A percentile compares a stretch with the other conserved stretches of the same genome.
These are phyloP conservation scores for Cyprichromis sp. DNA, from an alignment of 2,113 vertebrate species.

Conservation along the genomic window DNA sequence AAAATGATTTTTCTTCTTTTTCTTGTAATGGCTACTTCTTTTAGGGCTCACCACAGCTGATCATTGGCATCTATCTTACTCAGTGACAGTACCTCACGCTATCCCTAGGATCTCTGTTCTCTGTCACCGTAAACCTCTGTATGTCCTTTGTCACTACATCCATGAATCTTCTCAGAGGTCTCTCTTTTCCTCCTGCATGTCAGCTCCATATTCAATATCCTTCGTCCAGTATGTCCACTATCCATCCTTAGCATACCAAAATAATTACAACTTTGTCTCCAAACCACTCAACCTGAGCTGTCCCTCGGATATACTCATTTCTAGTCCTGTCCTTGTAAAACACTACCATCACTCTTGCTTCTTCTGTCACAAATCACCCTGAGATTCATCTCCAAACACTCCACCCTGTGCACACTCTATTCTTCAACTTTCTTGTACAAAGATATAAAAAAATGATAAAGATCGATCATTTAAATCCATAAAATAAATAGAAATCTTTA, in stretches of 20 bases:
- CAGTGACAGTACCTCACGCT: background rate
- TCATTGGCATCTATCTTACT: accelerated
- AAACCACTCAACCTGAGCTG: background rate
- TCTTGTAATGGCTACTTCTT: background rate
- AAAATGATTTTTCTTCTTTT: background rate
- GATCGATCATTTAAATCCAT: background rate
- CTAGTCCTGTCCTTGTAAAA: background rate
- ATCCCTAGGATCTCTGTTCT: background rate
- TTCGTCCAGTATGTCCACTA: background rate
- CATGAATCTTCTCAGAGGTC: background rate
- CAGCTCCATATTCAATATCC: background rate
- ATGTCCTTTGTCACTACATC: background rate
- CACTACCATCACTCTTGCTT: background rate
- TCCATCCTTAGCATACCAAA: background rate
- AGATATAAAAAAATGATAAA: background rate
- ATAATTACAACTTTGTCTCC: background rate
- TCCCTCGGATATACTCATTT: background rate
- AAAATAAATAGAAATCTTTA: background rate
- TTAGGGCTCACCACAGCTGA: background rate
- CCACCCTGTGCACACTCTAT: background rate
- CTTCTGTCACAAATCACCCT: background rate
- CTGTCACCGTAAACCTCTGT: background rate
- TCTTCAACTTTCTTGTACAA: background rate
- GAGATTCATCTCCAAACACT: too few species aligned
- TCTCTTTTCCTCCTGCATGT: background rate